Base-by-base conservation (phyloP, 2,888 invertebrate species). In the Caenorhabditis sp. region DNA sequence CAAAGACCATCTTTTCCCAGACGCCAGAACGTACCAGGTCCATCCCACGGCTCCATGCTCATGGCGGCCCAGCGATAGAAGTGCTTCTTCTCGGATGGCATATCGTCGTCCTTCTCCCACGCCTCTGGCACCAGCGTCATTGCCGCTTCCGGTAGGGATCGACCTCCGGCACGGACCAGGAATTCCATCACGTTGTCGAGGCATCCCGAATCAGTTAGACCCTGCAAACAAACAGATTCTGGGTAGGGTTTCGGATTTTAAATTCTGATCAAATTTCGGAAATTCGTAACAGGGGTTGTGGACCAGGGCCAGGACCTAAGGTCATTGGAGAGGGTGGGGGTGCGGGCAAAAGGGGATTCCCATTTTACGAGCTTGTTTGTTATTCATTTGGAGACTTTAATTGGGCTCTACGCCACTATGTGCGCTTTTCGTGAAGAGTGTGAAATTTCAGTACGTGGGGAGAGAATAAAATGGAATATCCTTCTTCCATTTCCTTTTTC, bases 31-130 rank as follows among this genome's bases (percentile, higher is more conserved):
- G n/a, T 32, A 92, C 92, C 92, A n/a, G 93, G 94, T 44, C 99
- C 99, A 93, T 99, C 99, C 99, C 99, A 99, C 0, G 99, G 98
- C 92, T 99, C 99, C 98, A 99, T 99, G 20, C 95, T 96, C 91
- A 93, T 98, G 0, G 97, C 95, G 15, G 97, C 96, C 98, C 98
- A 99, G 87, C 96, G 95, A 93, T 99, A 99, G 92, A 97, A 99
- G 91, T 96, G 96, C 64, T 96, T 94, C 93, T 97, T 98, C 91
- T 96, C 96, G 83, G 95, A 94, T 0, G 95, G 94, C 98, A 99
- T 99, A 28, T 89, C 89, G 53, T 91, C 91, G 80, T 92, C 91
- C 70, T 91, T 91, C 74, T 92, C 91, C 91, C 92, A 92, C 51
- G 92, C 92, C 71, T 92, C 92, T 13, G 92, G 92, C 11, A 94